phyloP scores from a whole-genome alignment of 2,797 vertebrate species.

The Thamnophis elegans region DNA sequence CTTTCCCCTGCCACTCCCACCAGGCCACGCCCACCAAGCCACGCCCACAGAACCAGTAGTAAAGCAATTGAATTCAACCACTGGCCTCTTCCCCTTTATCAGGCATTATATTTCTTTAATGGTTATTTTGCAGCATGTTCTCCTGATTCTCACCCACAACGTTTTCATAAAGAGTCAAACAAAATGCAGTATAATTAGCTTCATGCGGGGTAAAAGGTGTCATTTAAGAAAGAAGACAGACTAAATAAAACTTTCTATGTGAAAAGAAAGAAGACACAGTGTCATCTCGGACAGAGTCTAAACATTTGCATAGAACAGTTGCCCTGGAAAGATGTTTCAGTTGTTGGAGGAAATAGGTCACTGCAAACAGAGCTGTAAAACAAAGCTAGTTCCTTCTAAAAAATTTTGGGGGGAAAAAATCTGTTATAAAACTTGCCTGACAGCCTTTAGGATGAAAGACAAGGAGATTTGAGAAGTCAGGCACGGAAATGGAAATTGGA shows the following conservation, averaged over 20 bases:
- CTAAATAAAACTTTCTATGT: too few species aligned
- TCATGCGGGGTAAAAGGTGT: background rate
- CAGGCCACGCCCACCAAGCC: too few species aligned
- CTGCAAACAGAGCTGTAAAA: conserved; percentile 27
- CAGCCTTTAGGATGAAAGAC: conserved; percentile 33
- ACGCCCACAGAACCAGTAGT: too few species aligned
- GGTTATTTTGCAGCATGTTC: conserved; percentile 3
- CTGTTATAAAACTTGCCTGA: conserved; percentile 40
- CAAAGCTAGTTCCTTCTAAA: accelerated
- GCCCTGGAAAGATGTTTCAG: background rate
- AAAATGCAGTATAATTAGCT: background rate
- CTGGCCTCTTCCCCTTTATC: background rate
- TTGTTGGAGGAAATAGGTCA: background rate
- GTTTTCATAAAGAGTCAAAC: conserved; percentile 5
- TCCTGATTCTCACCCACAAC: too few species aligned
- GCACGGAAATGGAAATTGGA: conserved; percentile 23
- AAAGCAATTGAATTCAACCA: too few species aligned
- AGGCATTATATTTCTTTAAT: background rate
- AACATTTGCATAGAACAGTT: conserved; percentile 20
- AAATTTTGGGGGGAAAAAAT: conserved; percentile 19
- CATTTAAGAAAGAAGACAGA: background rate
- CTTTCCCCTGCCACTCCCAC: too few species aligned
- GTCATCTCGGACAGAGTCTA: conserved; percentile 18
- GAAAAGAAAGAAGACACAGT: too few species aligned
- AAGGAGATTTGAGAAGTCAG: conserved; percentile 25